phyloP scores from a whole-genome alignment of 2,888 invertebrate species.

The Morpho deidamia region DNA sequence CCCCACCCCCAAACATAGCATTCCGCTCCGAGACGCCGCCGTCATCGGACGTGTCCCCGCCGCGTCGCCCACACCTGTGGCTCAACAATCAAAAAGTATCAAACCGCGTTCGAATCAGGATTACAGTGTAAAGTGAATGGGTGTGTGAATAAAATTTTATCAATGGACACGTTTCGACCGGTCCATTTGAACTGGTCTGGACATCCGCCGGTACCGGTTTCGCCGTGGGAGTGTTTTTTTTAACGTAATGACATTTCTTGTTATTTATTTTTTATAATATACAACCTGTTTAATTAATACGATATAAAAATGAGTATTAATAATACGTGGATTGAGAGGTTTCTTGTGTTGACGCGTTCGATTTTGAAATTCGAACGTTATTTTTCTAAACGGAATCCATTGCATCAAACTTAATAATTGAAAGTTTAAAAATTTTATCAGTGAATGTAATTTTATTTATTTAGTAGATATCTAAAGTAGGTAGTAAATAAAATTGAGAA shows the following conservation, averaged over 20 bases:
- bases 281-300: conserved; percentile 3
- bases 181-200: conserved; percentile 6
- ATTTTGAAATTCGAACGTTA: neutral
- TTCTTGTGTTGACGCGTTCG: neutral
- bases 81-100: conserved; percentile 21
- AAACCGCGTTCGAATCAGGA: conserved; percentile 9
- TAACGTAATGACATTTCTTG: conserved; percentile 6
- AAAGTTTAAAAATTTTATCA: no score
- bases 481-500: no score
- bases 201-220: conserved; percentile 5
- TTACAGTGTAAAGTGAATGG: conserved; percentile 9
- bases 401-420: no score
- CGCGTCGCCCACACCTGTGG: conserved; percentile 51
- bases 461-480: no score
- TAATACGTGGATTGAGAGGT: neutral
- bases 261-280: neutral
- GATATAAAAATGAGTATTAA: neutral
- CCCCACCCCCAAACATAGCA: conserved; percentile 32
- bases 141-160: conserved; percentile 1
- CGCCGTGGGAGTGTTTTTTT: conserved; percentile 7
- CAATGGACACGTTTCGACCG: conserved; percentile 7
- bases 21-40: conserved; percentile 44
- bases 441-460: no score
- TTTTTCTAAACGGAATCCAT: no score
- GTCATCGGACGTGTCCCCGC: conserved; percentile 31